Evolutionary conservation across 2,113 vertebrate genomes (phyloP).

Genomic region (Siniperca knerii): DNA sequence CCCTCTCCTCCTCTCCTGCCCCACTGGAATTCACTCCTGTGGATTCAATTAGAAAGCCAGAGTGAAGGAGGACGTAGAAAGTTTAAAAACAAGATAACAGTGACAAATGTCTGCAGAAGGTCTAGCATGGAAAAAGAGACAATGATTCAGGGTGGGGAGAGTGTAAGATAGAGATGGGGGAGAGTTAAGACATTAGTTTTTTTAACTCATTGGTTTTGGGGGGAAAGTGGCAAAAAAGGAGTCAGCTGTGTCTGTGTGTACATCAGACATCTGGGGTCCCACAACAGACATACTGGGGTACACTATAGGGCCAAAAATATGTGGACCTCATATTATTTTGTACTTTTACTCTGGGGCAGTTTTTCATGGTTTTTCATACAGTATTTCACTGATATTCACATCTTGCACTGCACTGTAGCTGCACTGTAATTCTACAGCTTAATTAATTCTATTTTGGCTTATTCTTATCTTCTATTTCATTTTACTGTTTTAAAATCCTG

Average conservation of each 20-base stretch:
- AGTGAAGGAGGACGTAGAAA: constrained; percentile 18
- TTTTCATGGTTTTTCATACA: not conserved
- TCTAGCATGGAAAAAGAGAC: constrained; percentile 22
- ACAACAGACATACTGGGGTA: not conserved
- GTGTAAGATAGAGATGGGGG: not conserved
- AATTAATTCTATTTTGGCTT: not conserved
- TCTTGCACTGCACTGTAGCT: not conserved
- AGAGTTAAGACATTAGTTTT: constrained; percentile 7
- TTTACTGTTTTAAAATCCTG: not conserved
- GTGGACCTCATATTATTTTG: not conserved
- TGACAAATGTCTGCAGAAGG: constrained; percentile 61
- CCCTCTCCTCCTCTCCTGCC: constrained; percentile 41
- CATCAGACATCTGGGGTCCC: not conserved
- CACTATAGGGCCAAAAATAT: not conserved
- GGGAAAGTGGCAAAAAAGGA: constrained; percentile 11
- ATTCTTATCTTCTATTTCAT: not conserved
- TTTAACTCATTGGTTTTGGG: constrained; percentile 24
- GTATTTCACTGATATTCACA: not conserved
- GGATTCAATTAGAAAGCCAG: constrained; percentile 73
- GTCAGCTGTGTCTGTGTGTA: constrained; percentile 26
- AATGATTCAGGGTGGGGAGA: constrained; percentile 13
- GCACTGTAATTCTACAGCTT: not conserved
- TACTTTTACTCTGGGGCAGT: not conserved
- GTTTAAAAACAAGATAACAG: constrained; percentile 62
- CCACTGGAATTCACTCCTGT: constrained; percentile 77